Evolutionary conservation across 1,140 invertebrate species (phyloP), one percentile per base, ranked within the genome.

Genomic region (Mamestra configurata): DNA sequence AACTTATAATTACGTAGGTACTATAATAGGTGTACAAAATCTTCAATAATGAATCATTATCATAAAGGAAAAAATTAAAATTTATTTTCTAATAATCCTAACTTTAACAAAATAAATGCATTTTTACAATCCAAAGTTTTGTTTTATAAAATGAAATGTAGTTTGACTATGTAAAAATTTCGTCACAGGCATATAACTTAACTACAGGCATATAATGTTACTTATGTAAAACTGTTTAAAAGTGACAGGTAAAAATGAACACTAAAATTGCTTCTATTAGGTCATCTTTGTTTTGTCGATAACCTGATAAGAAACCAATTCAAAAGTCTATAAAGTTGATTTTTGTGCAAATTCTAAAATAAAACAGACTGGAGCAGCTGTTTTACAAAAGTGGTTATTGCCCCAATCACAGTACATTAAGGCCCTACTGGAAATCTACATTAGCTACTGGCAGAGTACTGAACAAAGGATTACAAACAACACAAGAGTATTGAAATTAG

Each of bases 11-110:
- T 64, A 76, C 35, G n/a, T 59, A 24, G 31, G 35, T 43, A 43
- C 35, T 75, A 59, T 15, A 22, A 75, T 59, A 75, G 53, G 53
- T 59, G 71, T 57, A 75, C 53, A 75, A 75, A 75, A 70, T 46
- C 20, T 22, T 70, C 35, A 64, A 31, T 59, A 59, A 24, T 24
- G 35, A 5, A 64, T 64, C 24, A 24, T 11, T 20, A 57, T 24
- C 10, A 20, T 15, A 31, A 37, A 61, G 15, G 27, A 15, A 43
- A 35, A 59, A 70, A 46, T 49, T 22, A 43, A 49, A 64, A 18
- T 37, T 27, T 20, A 75, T 75, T 20, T 55, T 31, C 37, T 75
- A 43, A 10, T 35, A 57, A 49, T 31, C 24, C 68, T 71, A 73
- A 15, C 27, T 37, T 49, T 40, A 76, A 40, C 27, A 59, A 59